These are phyloP conservation scores for Drosophila nikananu DNA, from an alignment of 1,140 invertebrate genomes.

Conservation along the genomic window DNA sequence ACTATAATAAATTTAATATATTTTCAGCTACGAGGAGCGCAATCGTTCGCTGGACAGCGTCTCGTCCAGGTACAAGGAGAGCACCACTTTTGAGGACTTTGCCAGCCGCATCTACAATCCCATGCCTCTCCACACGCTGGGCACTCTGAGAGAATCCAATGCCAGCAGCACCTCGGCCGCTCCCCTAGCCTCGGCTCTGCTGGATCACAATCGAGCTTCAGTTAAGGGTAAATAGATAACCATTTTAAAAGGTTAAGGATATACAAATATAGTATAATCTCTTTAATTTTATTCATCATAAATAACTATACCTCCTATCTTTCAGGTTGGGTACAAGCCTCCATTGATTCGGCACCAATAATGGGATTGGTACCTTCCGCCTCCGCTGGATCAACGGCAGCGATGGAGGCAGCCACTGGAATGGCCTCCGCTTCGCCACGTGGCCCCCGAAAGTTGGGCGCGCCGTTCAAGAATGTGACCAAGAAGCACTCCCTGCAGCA, in stretches of 20 bases:
- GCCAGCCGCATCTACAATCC: constrained; percentile 94
- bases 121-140: constrained; percentile 86
- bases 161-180: constrained; percentile 69
- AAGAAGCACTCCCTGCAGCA: constrained; percentile 80
- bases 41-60: constrained; percentile 94
- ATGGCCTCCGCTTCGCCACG: constrained; percentile 83
- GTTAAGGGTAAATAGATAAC: constrained; percentile 62
- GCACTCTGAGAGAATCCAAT: constrained; percentile 70
- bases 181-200: constrained; percentile 86
- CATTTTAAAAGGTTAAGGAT: too few relatives aligned
- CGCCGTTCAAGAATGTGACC: constrained; percentile 86
- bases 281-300: not conserved
- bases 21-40: constrained; percentile 94
- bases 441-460: constrained; percentile 86
- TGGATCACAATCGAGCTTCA: constrained; percentile 85
- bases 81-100: constrained; percentile 97
- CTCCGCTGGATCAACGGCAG: constrained; percentile 74
- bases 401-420: constrained; percentile 75
- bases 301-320: not conserved
- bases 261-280: too few relatives aligned
- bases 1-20: constrained; percentile 9
- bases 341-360: constrained; percentile 70
- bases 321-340: constrained; percentile 83
- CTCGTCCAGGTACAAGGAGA: constrained; percentile 94
- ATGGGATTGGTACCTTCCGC: constrained; percentile 72